Conservation (phyloP, 2,113 vertebrate genomes). For the Vimba vimba region DNA sequence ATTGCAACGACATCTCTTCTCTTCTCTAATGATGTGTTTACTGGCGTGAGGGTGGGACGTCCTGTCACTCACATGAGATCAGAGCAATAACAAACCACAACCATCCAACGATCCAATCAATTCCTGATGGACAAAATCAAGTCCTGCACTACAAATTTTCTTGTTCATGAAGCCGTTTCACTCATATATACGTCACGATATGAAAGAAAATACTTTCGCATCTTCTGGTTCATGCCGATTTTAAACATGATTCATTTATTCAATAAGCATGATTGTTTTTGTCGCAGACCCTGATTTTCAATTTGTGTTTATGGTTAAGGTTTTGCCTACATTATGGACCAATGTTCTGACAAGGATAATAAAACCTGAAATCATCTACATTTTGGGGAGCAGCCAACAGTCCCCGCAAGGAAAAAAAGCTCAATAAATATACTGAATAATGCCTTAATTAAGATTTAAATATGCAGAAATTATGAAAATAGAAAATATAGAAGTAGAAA, state of each 20-base stretch:
- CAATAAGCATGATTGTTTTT: not conserved
- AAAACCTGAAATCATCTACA: not conserved
- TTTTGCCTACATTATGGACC: not conserved
- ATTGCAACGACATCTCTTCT: too few species aligned
- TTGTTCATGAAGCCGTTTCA: too few species aligned
- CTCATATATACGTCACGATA: too few species aligned
- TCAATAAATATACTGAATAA: not conserved
- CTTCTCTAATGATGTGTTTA: too few species aligned
- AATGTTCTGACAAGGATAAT: not conserved
- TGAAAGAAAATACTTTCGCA: too few species aligned
- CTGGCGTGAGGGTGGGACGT: too few species aligned
- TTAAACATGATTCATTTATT: not conserved
- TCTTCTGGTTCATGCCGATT: too few species aligned
- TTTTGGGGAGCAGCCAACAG: not conserved
- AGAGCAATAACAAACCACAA: too few species aligned
- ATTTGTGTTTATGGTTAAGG: not conserved
- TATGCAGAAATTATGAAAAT: not conserved
- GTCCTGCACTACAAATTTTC: too few species aligned
- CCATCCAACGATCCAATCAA: too few species aligned
- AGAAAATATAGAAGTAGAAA: not conserved
- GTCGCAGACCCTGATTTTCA: not conserved
- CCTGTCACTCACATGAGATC: too few species aligned
- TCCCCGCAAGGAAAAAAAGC: not conserved
- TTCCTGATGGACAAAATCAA: too few species aligned
- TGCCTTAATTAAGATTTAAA: not conserved